These are phyloP conservation scores for Triplophysa tibetana DNA, from an alignment of 2,113 vertebrate species.

Conservation along the genomic window DNA sequence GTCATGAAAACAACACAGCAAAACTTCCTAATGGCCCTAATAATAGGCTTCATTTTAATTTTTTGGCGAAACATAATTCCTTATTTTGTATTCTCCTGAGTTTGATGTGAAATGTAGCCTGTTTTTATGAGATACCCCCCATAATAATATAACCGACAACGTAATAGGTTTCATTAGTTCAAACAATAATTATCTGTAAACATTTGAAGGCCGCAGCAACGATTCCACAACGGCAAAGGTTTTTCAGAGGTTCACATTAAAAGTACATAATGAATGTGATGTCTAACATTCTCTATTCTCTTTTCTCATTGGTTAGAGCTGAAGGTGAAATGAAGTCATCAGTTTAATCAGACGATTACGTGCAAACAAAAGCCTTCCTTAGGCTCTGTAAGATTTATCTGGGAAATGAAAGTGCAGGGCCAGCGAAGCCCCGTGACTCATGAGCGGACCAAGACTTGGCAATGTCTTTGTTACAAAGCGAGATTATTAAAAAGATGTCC, in stretches of 20 bases:
- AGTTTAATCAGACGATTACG: constrained; percentile 68
- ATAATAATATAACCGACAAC: background rate
- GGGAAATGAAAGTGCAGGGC: constrained; percentile 56
- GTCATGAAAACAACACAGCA: no score
- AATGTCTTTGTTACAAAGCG: constrained; percentile 75
- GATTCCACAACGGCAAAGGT: background rate
- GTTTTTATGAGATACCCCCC: no score
- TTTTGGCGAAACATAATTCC: no score
- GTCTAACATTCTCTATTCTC: background rate
- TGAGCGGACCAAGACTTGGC: constrained; percentile 67
- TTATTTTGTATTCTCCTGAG: no score
- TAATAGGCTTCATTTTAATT: no score
- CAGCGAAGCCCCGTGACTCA: constrained; percentile 58
- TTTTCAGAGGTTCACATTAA: constrained; percentile 13
- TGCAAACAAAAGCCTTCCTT: constrained; percentile 59
- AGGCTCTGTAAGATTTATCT: constrained; percentile 68
- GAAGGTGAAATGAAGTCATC: constrained; percentile 68
- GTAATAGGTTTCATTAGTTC: background rate
- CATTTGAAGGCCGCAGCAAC: background rate
- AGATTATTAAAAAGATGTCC: constrained; percentile 77
- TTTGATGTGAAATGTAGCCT: no score
- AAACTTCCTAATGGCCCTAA: no score
- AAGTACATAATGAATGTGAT: constrained; percentile 20
- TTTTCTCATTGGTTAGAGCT: constrained; percentile 58
- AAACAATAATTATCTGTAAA: background rate